Base-by-base conservation (phyloP, 2,888 invertebrate species). In the Linyphia triangularis region DNA sequence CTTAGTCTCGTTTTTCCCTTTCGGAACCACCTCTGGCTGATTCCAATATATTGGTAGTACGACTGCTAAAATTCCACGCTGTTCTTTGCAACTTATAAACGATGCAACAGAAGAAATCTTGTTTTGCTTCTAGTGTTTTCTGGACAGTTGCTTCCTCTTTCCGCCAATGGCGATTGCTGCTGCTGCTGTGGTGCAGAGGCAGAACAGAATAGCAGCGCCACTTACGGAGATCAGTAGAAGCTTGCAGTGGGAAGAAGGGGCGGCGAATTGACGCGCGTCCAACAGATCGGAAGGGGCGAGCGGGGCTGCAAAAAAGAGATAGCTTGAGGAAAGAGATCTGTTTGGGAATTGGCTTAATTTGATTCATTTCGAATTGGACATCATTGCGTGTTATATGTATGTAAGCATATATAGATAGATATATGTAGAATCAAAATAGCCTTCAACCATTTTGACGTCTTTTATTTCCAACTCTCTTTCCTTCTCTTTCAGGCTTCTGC, bases 151-250 rank as follows among this genome's bases (percentile, higher is more conserved):
- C 24, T 77, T 88, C n/a, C 83, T 24, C 10, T 43, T 69, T 19
- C 69, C 61, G 13, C 78, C 83, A 10, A 88, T 40, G 33, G 83
- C 88, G 24, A 88, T 88, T 22, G 88, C 83, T 3, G 83, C 61
- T 1, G 78, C 83, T 1, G 81, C 13, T 1, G 88, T 83, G 4
- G 83, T 70, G 6, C 19, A 43, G 33, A 88, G n/a, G 24, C 83
- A 83, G 30, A 88, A 70, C 7, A 88, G 16, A 1, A 88, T 30
- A 26, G 88, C 77, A 16, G 73, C 82, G 13, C 30, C 19, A 10
- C 77, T 69, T 2, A 88, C 83, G 0, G 78, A 83, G 24, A 83
- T 83, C 6, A 88, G 24, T n/a, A 83, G 43, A 0, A 78, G 30
- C n/a, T 78, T 88, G 51, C 88, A 88, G 19, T 86, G 69, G 33